Conservation (phyloP, 2,797 vertebrate species). For the Fringilla coelebs region DNA sequence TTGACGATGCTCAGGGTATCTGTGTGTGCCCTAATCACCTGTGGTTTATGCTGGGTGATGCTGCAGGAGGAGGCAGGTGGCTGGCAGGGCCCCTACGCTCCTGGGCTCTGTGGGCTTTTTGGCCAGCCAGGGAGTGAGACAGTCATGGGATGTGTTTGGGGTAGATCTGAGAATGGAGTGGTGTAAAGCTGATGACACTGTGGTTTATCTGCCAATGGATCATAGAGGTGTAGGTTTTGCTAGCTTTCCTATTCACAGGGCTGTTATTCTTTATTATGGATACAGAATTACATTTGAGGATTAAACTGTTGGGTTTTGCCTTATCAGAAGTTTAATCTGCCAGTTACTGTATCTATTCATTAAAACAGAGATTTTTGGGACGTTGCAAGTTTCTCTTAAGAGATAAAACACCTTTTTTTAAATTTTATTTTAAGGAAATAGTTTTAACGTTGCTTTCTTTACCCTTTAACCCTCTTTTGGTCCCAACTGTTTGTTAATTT, state of each 20-base stretch:
- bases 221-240: background rate
- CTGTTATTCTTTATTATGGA: background rate
- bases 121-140: background rate
- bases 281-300: background rate
- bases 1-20: background rate
- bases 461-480: background rate
- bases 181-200: background rate
- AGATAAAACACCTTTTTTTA: background rate
- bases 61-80: background rate
- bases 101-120: background rate
- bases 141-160: rapidly evolving
- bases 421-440: background rate
- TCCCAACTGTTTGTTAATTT: background rate
- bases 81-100: rapidly evolving
- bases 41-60: background rate
- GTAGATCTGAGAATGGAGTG: background rate
- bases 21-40: rapidly evolving
- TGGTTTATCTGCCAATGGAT: background rate
- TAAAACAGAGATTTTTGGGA: background rate
- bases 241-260: background rate
- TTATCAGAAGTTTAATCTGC: background rate
- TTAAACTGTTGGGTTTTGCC: background rate
- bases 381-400: background rate
- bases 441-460: background rate
- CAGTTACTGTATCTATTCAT: background rate